Base-by-base conservation (phyloP, 1,140 invertebrate genomes). In the Meteorus sp. region DNA sequence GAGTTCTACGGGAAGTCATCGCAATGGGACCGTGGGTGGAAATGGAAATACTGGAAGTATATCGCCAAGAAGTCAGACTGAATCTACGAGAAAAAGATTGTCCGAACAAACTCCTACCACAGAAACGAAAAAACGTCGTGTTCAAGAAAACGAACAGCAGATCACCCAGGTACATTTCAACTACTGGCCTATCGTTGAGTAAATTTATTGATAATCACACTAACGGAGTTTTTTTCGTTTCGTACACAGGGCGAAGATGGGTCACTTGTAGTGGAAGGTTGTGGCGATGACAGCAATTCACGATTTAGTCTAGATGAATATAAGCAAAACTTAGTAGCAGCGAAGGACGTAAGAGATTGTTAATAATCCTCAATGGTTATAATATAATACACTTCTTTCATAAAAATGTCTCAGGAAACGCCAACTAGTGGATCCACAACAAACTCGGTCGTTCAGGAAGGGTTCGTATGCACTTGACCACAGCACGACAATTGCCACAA, bases 391-490 rank as follows among this genome's bases (percentile, higher is more conserved):
- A 47, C 17, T 53, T 56, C 50, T 39, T 59, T 23, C 27, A 41
- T 57, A 11, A 39, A n/a, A 19, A 48, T 25, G 31, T 72, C 69
- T 15, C 50, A 70, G 65, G 69, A 73, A 61, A 64, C 66, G 45
- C 62, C 71, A 55, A 65, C 65, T 7, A 47, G 60, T 27, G 50
- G 67, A 17, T 60, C 74, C 39, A 60, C 74, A 11, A 59, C 74
- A 9, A n/a, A n/a, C n/a, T n/a, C n/a, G n/a, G 71, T 76, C 44
- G 71, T 69, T 2, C 75, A 77, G 59, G 74, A 76, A 44, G 73
- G 73, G 44, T 75, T 69, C 43, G 75, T 76, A 47, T 77, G 75
- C 63, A 77, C 74, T 63, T 77, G 74, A 77, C 69, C 71, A 57
- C 56, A 71, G 39, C 56, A 56, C 11, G 35, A 53, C 41, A 64